Percentiles rank a stretch among this genome's conserved stretches.
phyloP scores from a whole-genome alignment of 53 echinoderm and acorn worm genomes.

The Patiria pectinifera region DNA sequence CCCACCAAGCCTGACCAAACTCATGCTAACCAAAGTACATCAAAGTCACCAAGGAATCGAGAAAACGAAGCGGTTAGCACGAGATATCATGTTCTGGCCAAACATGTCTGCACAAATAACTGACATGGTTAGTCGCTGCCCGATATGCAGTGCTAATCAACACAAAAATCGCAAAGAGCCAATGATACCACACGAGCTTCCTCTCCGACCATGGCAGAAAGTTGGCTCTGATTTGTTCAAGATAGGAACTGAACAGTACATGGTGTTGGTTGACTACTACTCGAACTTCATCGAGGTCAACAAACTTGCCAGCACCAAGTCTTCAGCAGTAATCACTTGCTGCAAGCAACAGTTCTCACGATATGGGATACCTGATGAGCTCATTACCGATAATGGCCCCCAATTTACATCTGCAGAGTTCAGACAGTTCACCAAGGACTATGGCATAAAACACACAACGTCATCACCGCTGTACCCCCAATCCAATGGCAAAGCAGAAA shows the following conservation, averaged over 20 bases:
- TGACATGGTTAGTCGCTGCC: too few relatives aligned
- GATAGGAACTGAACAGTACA: conserved; percentile 16
- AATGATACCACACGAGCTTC: too few relatives aligned
- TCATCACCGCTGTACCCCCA: too few relatives aligned
- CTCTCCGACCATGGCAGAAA: too few relatives aligned
- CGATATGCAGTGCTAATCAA: too few relatives aligned
- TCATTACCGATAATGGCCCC: conserved; percentile 69
- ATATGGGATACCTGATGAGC: conserved; percentile 62
- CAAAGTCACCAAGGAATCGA: conserved; percentile 47
- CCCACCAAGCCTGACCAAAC: conserved; percentile 39
- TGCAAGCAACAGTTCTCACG: conserved; percentile 70
- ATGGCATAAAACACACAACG: too few relatives aligned
- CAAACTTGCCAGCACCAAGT: conserved; percentile 29
- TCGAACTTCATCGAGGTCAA: conserved; percentile 70
- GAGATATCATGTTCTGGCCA: too few relatives aligned
- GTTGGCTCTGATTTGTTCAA: too few relatives aligned
- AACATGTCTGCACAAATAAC: too few relatives aligned
- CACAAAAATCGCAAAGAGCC: too few relatives aligned
- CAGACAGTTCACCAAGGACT: conserved; percentile 28
- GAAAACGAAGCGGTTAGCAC: too few relatives aligned
- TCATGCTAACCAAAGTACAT: conserved; percentile 60
- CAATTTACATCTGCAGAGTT: conserved; percentile 55
- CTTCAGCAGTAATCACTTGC: conserved; percentile 30
- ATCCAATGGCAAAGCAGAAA: too few relatives aligned
- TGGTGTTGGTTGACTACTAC: conserved; percentile 74